Percentiles rank a stretch among this genome's conserved stretches.
phyloP scores from a whole-genome alignment of 2,113 vertebrate species.

The Cyprinodon variegatus region DNA sequence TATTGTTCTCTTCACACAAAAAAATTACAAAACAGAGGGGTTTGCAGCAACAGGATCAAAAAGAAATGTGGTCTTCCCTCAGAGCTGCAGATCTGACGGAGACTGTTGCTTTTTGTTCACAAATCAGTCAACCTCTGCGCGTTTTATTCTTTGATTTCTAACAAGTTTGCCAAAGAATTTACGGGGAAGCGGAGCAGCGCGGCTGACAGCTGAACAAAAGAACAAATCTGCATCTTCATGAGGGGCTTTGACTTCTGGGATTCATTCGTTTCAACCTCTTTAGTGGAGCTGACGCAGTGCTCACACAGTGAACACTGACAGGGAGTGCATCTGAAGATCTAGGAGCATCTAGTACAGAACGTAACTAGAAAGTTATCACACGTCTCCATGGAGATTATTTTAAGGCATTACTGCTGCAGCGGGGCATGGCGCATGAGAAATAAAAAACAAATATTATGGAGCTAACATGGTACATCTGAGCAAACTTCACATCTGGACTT shows the following conservation, averaged over 20 bases:
- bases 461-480: not conserved
- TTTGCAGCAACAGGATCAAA: constrained; percentile 62
- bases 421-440: constrained; percentile 10
- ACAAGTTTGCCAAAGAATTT: constrained; percentile 30
- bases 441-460: constrained; percentile 4
- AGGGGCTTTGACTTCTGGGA: constrained; percentile 3
- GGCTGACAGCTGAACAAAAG: constrained; percentile 12
- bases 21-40: constrained; percentile 73
- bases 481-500: constrained; percentile 14
- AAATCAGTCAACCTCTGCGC: constrained; percentile 37
- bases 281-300: not conserved
- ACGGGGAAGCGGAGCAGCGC: constrained; percentile 24
- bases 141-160: constrained; percentile 42
- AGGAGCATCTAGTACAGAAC: constrained; percentile 4
- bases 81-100: constrained; percentile 56
- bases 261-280: constrained; percentile 5
- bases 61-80: constrained; percentile 53
- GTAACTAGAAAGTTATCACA: not conserved
- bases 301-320: constrained; percentile 23
- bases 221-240: constrained; percentile 5
- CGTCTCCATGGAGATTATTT: constrained; percentile 13
- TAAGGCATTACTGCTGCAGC: constrained; percentile 44
- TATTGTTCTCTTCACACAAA: constrained; percentile 78
- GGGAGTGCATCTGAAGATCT: constrained; percentile 1
- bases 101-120: constrained; percentile 44